Evolutionary conservation across 2,888 invertebrate genomes (phyloP).

Genomic region (Andrena hattorfiana): DNA sequence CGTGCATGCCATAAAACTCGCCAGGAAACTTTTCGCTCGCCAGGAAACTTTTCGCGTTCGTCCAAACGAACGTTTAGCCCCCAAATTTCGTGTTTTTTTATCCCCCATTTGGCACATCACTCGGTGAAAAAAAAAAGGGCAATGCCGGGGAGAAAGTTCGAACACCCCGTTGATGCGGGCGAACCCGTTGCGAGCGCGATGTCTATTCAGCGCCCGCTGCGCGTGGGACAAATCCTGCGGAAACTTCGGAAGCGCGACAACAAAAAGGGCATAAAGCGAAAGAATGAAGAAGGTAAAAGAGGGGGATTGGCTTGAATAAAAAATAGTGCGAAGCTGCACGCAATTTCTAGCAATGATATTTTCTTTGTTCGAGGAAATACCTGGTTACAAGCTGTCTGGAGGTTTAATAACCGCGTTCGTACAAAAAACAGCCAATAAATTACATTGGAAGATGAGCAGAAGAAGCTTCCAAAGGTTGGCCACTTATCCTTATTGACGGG

Average conservation of each 20-base stretch:
- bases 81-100: neutral
- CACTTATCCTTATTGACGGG: neutral
- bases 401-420: too few species aligned
- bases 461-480: neutral
- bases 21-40: neutral
- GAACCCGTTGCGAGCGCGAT: neutral
- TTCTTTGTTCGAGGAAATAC: neutral
- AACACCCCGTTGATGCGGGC: slow-evolving; percentile 5
- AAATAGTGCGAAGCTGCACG: neutral
- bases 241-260: neutral
- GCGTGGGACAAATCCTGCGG: neutral
- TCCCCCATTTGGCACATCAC: slow-evolving; percentile 10
- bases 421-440: too few species aligned
- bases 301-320: neutral
- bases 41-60: neutral
- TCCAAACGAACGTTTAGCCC: neutral
- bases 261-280: neutral
- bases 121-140: neutral
- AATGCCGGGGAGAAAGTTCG: neutral
- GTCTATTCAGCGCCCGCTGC: neutral
- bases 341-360: neutral
- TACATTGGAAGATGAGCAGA: neutral
- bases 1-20: slow-evolving; percentile 10
- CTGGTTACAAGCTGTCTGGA: too few species aligned
- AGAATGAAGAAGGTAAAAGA: neutral